Conservation (phyloP, 2,113 vertebrate species). For the Triplophysa siluroides region DNA sequence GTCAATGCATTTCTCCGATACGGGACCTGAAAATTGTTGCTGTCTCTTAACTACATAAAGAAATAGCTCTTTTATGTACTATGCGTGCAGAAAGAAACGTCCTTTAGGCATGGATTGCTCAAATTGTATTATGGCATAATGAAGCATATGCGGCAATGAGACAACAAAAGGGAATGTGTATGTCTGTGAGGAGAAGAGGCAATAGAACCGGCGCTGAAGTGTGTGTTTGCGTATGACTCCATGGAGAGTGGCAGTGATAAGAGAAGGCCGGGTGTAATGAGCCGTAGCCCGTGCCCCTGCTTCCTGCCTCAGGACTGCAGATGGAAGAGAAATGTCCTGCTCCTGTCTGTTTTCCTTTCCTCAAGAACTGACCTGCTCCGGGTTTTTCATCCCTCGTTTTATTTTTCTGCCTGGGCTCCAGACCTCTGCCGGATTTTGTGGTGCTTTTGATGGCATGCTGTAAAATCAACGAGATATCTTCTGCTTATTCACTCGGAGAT, state of each 20-base stretch:
- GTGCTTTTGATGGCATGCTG: slow-evolving; percentile 48
- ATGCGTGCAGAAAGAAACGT: neutral
- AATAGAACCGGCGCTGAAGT: slow-evolving; percentile 10
- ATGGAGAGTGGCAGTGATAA: slow-evolving; percentile 47
- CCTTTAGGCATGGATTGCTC: slow-evolving; percentile 13
- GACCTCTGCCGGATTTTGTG: slow-evolving; percentile 48
- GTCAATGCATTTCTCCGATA: slow-evolving; percentile 1
- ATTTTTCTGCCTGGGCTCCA: slow-evolving; percentile 39
- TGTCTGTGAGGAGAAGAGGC: neutral
- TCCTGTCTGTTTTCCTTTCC: slow-evolving; percentile 37
- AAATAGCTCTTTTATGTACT: slow-evolving; percentile 8
- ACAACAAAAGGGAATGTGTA: neutral
- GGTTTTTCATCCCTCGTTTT: neutral
- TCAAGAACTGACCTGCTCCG: neutral
- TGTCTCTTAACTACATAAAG: slow-evolving; percentile 12
- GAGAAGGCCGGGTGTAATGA: slow-evolving; percentile 45
- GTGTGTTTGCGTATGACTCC: slow-evolving; percentile 13
- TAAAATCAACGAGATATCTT: slow-evolving; percentile 50
- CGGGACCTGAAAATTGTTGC: slow-evolving; percentile 8
- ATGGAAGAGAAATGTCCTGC: slow-evolving; percentile 46
- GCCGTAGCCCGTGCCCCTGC: slow-evolving; percentile 21
- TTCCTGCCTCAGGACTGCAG: slow-evolving; percentile 53
- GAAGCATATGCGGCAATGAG: slow-evolving; percentile 8
- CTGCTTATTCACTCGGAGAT: slow-evolving; percentile 46
- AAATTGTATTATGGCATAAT: slow-evolving; percentile 17